A percentile compares a stretch with the other conserved stretches of the same genome.
phyloP scores from a whole-genome alignment of 2,113 vertebrate species.

The Pollimyrus isidori region DNA sequence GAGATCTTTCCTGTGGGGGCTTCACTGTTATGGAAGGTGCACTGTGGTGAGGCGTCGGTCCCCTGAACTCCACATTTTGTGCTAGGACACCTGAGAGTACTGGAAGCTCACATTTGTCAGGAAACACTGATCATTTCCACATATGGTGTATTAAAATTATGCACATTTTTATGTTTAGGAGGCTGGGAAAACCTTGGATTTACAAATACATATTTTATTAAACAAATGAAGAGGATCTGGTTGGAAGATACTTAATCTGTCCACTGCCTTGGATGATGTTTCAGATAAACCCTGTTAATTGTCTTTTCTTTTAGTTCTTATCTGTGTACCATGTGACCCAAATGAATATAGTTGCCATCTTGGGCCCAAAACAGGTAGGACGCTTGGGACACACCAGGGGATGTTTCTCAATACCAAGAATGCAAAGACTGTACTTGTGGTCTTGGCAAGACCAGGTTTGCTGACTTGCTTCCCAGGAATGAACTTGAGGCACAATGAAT shows the following conservation, averaged over 20 bases:
- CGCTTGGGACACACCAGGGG: background rate
- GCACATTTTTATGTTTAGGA: background rate
- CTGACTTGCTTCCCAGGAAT: background rate
- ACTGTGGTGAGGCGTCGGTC: background rate
- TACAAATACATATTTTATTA: background rate
- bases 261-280: background rate
- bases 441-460: background rate
- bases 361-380: background rate
- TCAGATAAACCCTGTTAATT: background rate
- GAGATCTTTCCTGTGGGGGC: background rate
- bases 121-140: background rate
- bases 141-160: background rate
- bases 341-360: background rate
- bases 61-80: background rate
- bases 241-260: background rate
- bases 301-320: background rate
- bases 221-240: background rate
- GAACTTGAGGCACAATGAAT: background rate
- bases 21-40: background rate
- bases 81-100: background rate
- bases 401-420: background rate
- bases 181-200: background rate
- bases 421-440: background rate
- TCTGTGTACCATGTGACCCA: background rate
- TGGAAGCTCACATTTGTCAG: background rate